A percentile compares a stretch with the other conserved stretches of the same genome.
Conservation (phyloP, 2,797 vertebrate genomes). For the Adrianichthys oophorus region DNA sequence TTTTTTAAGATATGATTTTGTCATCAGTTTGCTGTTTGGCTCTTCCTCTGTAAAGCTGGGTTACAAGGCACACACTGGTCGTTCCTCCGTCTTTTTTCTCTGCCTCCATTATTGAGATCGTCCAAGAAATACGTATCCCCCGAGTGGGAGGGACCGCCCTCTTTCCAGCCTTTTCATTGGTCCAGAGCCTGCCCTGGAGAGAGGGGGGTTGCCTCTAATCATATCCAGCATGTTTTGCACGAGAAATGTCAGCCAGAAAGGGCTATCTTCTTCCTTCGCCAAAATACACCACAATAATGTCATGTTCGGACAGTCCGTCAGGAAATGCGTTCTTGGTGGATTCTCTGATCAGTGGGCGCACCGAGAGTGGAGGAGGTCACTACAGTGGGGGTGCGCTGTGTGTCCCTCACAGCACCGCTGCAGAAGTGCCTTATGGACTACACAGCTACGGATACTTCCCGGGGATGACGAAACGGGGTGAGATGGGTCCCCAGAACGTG, state of each 20-base stretch:
- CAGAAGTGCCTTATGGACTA: constrained; percentile 94
- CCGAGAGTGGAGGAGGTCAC: constrained; percentile 86
- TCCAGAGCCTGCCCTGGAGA: constrained; percentile 78
- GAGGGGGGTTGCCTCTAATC: constrained; percentile 95
- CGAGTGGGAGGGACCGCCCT: constrained; percentile 87
- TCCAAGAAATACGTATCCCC: constrained; percentile 66
- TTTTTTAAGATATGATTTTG: not conserved
- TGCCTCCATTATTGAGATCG: constrained; percentile 84
- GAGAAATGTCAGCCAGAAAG: constrained; percentile 99
- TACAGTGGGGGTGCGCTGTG: constrained; percentile 89
- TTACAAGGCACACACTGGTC: constrained; percentile 65
- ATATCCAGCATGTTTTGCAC: constrained; percentile 99
- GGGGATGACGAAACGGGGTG: constrained; percentile 86
- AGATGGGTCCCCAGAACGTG: constrained; percentile 82
- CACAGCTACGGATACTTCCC: constrained; percentile 97
- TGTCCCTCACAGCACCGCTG: constrained; percentile 81
- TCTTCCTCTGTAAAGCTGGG: constrained; percentile 44
- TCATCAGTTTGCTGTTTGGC: constrained; percentile 36
- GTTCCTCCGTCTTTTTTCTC: constrained; percentile 66
- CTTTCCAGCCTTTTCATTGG: constrained; percentile 89
- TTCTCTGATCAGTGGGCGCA: constrained; percentile 93
- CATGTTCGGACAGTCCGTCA: constrained; percentile 97
- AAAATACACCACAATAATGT: constrained; percentile 99
- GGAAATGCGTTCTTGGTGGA: constrained; percentile 98
- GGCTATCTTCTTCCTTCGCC: constrained; percentile 97